Percentiles rank a stretch among this genome's conserved stretches.
Conservation (phyloP, 2,113 vertebrate species). For the Nesospiza acunhae region DNA sequence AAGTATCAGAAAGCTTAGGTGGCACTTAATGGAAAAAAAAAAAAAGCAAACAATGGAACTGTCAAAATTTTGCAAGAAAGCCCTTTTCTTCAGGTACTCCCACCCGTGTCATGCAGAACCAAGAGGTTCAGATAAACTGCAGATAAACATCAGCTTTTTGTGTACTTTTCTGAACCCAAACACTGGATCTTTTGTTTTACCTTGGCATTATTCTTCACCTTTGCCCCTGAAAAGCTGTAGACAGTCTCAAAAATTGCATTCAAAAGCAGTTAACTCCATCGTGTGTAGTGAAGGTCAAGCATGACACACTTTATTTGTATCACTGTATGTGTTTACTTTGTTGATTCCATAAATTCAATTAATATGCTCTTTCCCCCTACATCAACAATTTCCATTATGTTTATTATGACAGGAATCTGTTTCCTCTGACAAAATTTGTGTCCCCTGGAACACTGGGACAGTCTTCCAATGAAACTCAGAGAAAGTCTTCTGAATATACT, state of each 20-base stretch:
- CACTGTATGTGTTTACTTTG: neutral
- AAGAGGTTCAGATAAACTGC: neutral
- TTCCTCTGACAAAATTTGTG: neutral
- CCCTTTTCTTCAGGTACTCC: neutral
- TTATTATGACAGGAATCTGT: neutral
- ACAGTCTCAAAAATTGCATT: neutral
- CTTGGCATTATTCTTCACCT: slow-evolving; percentile 11
- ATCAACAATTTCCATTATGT: neutral
- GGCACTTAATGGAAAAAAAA: neutral
- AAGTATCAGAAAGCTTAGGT: neutral
- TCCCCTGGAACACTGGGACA: neutral
- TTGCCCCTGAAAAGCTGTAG: neutral
- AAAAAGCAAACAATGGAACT: neutral
- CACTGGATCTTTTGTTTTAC: slow-evolving; percentile 12
- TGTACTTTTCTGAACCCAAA: neutral
- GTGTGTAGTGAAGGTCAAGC: neutral
- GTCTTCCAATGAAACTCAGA: neutral
- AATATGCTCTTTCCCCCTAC: neutral
- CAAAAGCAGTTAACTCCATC: neutral
- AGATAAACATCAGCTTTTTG: slow-evolving; percentile 3
- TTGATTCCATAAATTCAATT: neutral
- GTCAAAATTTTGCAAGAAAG: neutral
- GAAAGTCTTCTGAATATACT: neutral
- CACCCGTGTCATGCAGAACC: neutral
- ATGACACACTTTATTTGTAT: neutral